Base-by-base conservation (phyloP, 2,888 invertebrate genomes). In the Tanypteryx hageni region DNA sequence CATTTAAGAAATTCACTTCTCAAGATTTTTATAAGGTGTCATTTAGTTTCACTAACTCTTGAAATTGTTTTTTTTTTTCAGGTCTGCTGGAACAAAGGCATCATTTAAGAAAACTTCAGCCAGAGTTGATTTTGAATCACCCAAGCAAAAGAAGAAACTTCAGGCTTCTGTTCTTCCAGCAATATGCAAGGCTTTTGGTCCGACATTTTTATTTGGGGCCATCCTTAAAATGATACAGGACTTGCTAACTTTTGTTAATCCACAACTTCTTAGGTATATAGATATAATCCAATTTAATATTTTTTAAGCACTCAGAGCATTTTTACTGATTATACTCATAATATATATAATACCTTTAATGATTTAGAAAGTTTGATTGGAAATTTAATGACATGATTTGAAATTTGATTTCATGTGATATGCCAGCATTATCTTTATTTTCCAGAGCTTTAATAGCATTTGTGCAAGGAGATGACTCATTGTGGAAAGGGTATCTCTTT, bases 401-500 rank as follows among this genome's bases (percentile, higher is more conserved):
- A 27, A 22, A 76, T 22, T 76, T n/a, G 10, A 76, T 27, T 76
- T 0, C 76, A 27, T 27, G 2, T 64, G 7, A n/a, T 68, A 27
- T 76, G 4, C 76, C 27, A 76, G 44, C 1, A 44, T 11, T 11
- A 18, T 10, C 92, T 93, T 93, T 64, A 93, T 93, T 95, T 96
- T 93, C 94, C 97, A 98, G 94, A 95, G 97, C 93, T 95, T 93
- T 98, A 92, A 98, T 98, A 94, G 95, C 95, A 44, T 98, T 97
- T 94, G 97, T 98, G 10, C 96, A 96, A 93, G 95, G 95, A 56
- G 94, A 95, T 0, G 96, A 97, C 93, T 96, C 96, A 0, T 94
- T 96, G 94, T 99, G 99, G 99, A 98, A 97, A 95, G 99, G 99
- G 61, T 97, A 98, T 94, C 94, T 98, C 14, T 99, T 98, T 95